Evolutionary conservation across 2,113 vertebrate genomes (phyloP), one percentile per base, ranked within the genome.

Genomic region (Cinclus mexicanus): DNA sequence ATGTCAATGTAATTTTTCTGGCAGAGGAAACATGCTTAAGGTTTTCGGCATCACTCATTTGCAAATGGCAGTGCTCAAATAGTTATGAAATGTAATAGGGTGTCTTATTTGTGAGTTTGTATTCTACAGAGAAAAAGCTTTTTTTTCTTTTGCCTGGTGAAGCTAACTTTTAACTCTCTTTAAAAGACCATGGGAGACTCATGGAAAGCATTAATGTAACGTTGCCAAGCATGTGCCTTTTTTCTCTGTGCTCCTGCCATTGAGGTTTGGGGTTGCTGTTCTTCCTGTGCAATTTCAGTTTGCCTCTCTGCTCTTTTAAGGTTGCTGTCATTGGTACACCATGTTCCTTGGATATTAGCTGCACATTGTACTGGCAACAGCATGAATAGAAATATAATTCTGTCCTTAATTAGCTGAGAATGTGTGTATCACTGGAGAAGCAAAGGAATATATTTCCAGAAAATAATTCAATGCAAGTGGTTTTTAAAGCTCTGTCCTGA

Each of bases 191-290:
- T 1, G 41, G 4, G 22, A 26, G 31, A 9, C 17, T 24, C 15
- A 17, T 12, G n/a, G 41, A 9, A 83, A 39, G 11, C 20, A 57
- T 18, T 70, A 39, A 14, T 28, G 21, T 2, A 10, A 28, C 0
- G 0, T 33, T 35, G n/a, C 7, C 12, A 31, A 1, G 28, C 9
- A 0, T 3, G 5, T 21, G 5, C 15, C 12, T 56, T 53, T 28
- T 49, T 59, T 35, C 14, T 33, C 69, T 72, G 31, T 60, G 42
- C n/a, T 72, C 49, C 59, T 65, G 2, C 67, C 33, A 7, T 2
- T 1, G 5, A 14, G 6, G 1, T 14, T 72, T 76, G 35, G 31
- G 15, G 6, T 31, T 86, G 21, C 55, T 88, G 1, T 4, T 57
- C 26, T 28, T 60, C 41, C 31, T 71, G 44, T 56, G 57, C 29